Evolutionary conservation across 1,140 invertebrate genomes (phyloP).

Genomic region (Halictus rubicundus): DNA sequence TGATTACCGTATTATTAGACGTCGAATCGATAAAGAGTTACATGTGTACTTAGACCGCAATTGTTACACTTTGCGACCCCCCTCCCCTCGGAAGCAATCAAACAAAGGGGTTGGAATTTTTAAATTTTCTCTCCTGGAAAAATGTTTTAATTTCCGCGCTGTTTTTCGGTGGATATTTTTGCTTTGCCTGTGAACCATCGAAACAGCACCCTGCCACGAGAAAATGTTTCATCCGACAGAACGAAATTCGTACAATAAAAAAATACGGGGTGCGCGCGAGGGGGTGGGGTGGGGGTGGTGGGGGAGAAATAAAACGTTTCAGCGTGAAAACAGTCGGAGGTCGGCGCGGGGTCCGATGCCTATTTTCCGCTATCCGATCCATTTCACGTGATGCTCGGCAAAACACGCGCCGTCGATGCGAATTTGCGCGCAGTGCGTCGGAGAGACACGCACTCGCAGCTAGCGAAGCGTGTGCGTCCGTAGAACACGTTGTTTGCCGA

Average conservation of each 20-base stretch:
- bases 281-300: no score
- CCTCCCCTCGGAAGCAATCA: no score
- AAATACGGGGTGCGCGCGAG: no score
- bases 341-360: constrained; percentile 46
- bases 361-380: constrained; percentile 58
- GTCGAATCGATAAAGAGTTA: no score
- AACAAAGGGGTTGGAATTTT: neutral
- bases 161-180: neutral
- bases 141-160: neutral
- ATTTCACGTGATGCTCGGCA: constrained; percentile 56
- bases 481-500: neutral
- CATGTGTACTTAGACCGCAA: no score
- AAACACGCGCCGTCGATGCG: constrained; percentile 45
- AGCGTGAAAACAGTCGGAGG: constrained; percentile 11
- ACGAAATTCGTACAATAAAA: constrained; percentile 4
- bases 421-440: constrained; percentile 35
- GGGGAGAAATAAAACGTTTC: neutral
- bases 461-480: constrained; percentile 41
- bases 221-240: neutral
- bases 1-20: no score
- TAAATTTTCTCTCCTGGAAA: neutral
- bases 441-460: constrained; percentile 24
- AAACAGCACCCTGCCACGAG: neutral
- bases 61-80: no score
- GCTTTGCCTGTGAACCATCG: neutral